Evolutionary conservation across 1,140 invertebrate species (phyloP).

Genomic region (Heliconius hewitsoni): DNA sequence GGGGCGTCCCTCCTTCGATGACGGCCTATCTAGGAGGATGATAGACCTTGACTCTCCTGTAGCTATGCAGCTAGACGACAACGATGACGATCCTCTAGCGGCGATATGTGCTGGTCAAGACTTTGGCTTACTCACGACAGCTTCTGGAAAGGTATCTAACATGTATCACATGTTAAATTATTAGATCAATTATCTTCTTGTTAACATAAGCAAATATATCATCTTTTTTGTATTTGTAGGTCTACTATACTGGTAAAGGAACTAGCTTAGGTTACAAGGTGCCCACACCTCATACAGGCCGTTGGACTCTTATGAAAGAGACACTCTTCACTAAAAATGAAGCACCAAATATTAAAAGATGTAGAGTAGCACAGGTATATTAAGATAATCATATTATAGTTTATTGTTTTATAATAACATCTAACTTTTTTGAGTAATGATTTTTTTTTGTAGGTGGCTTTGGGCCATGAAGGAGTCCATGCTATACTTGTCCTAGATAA

Average conservation of each 20-base stretch:
- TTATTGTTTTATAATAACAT: background rate
- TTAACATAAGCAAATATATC: too few species aligned
- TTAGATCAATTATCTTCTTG: background rate
- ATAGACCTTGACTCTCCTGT: conserved; percentile 60
- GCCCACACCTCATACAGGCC: conserved; percentile 57
- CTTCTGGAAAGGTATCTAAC: conserved; percentile 85
- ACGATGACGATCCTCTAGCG: conserved; percentile 64
- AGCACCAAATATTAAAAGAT: conserved; percentile 56
- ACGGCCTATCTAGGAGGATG: conserved; percentile 77
- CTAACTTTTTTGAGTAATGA: background rate
- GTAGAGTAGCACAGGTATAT: conserved; percentile 65
- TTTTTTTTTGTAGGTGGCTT: conserved; percentile 85
- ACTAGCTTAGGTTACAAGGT: conserved; percentile 69
- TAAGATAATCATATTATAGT: background rate
- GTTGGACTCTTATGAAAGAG: conserved; percentile 74
- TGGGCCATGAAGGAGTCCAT: conserved; percentile 97
- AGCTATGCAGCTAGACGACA: conserved; percentile 69
- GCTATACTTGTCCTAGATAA: conserved; percentile 94
- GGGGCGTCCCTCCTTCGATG: conserved; percentile 87
- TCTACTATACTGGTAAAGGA: conserved; percentile 75
- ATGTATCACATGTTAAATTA: background rate
- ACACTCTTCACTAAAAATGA: conserved; percentile 64
- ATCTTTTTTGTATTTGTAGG: conserved; percentile 43
- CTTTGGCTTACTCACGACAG: conserved; percentile 90
- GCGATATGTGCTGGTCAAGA: conserved; percentile 88